Evolutionary conservation across 2,113 vertebrate species (phyloP).

Genomic region (Cyanoramphus novaezelandiae): DNA sequence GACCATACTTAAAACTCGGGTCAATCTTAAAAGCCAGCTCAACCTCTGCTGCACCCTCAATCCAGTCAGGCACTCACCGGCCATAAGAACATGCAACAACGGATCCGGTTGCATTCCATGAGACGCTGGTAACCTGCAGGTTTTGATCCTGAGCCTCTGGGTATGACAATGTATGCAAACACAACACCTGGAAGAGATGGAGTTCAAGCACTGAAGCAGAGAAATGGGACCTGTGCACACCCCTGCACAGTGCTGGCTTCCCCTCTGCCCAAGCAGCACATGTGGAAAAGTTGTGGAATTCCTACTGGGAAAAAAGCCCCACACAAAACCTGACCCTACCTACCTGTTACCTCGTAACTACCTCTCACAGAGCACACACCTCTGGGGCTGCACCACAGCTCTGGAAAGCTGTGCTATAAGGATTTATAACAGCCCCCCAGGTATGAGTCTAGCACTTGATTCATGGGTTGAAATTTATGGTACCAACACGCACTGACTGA

Average conservation of each 20-base stretch:
- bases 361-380: not conserved
- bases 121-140: constrained; percentile 87
- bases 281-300: not conserved
- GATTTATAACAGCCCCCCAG: not conserved
- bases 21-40: not conserved
- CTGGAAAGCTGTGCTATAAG: not conserved
- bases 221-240: not conserved
- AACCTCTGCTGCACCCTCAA: not conserved
- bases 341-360: not conserved
- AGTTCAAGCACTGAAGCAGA: not conserved
- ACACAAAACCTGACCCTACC: not conserved
- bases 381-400: not conserved
- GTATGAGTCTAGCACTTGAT: not conserved
- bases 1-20: not conserved
- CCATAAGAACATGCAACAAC: constrained; percentile 89
- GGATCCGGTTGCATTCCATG: constrained; percentile 89
- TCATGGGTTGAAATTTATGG: not conserved
- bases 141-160: constrained; percentile 74
- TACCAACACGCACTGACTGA: not conserved
- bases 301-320: not conserved
- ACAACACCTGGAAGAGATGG: constrained; percentile 78
- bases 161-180: constrained; percentile 80
- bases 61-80: constrained; percentile 73
- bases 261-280: too few species aligned
- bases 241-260: not conserved